Evolutionary conservation across 2,113 vertebrate genomes (phyloP), one percentile per base, ranked within the genome.

Genomic region (Meleagris gallopavo): DNA sequence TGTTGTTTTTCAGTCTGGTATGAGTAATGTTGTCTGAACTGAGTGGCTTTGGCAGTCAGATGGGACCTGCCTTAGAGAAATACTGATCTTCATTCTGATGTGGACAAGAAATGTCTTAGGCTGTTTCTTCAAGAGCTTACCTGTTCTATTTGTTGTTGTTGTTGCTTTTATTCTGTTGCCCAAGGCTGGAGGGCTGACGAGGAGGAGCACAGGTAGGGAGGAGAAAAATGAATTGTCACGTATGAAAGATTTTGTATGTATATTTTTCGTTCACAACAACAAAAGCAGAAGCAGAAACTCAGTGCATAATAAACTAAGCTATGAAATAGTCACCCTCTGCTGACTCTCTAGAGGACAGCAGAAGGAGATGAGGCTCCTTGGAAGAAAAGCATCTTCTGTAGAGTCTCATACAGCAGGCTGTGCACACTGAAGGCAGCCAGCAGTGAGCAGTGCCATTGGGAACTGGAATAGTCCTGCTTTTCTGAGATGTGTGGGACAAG

Each of bases 381-480:
- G 61, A 62, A 41, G 32, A 43, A 58, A 67, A 76, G 34, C 27
- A 10, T 21, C 46, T 58, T 71, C 74, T 0, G 0, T 10, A 3
- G 17, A 13, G 6, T 11, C 29, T 1, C 27, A 13, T 7, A 29
- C 60, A 5, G 6, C 8, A 66, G 36, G 45, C 40, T 67, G 15
- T 43, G 2, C 16, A 1, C 0, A 1, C 46, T 65, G 43, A 7
- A 29, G n/a, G 48, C 41, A 24, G 7, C 5, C 61, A 13, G 46
- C n/a, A 15, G 1, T 2, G 38, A 75, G 66, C 43, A 36, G 30
- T 45, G 34, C 46, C 57, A 0, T 17, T 32, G 16, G 71, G 45
- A 27, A 10, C 5, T 22, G 75, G 43, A 9, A 14, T 32, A 38
- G 32, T 13, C n/a, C 65, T 1, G 2, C 30, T 76, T 32, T 89